These are phyloP conservation scores for human (Homo sapiens) DNA, from an alignment of 2,113 vertebrate species.

Conservation along the genomic window GRCh38 chr1:164339001-164339500, in stretches of 20 bases:
- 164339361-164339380: neutral
- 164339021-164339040: neutral
- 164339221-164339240: neutral
- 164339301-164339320: neutral
- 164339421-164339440: neutral
- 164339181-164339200: neutral
- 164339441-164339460: neutral
- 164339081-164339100: neutral
- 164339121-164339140: neutral
- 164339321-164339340: neutral
- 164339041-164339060: neutral
- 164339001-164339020: neutral
- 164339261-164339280: neutral
- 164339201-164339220: rapidly evolving
- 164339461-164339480: neutral
- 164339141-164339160: neutral
- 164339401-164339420: neutral
- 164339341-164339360: neutral
- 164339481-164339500: neutral
- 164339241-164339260: neutral
- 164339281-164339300: neutral
- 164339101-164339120: neutral
- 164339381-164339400: neutral
- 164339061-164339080: neutral
- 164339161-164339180: neutral